Conservation (phyloP, 2,113 vertebrate species). For the Sebastes fasciatus region DNA sequence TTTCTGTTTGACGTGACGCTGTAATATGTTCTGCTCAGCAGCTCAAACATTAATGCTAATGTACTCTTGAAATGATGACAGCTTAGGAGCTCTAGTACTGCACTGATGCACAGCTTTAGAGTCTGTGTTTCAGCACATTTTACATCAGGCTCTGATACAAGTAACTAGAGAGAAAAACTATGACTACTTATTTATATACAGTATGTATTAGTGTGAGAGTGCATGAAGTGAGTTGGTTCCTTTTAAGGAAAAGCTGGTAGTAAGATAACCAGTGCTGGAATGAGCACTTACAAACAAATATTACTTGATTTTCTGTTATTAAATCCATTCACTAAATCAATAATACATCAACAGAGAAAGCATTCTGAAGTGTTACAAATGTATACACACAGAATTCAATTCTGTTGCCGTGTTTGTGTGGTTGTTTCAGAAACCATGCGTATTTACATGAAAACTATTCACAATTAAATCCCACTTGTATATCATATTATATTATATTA, state of each 20-base stretch:
- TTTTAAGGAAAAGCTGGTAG: background rate
- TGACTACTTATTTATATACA: background rate
- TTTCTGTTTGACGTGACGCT: background rate
- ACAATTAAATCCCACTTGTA: background rate
- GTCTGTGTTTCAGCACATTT: background rate
- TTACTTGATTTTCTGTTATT: background rate
- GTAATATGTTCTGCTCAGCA: background rate
- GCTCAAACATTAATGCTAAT: slow-evolving; percentile 2
- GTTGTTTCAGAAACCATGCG: background rate
- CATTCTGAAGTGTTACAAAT: background rate
- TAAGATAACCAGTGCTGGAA: too few relatives aligned
- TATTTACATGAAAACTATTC: background rate
- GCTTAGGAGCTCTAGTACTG: background rate
- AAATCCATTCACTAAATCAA: background rate
- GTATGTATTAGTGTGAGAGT: too few relatives aligned
- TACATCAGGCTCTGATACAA: background rate
- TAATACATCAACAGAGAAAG: background rate
- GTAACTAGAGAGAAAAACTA: background rate
- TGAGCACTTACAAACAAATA: too few relatives aligned
- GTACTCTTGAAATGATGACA: background rate
- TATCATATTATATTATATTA: too few relatives aligned
- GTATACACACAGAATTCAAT: background rate
- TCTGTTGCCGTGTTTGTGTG: background rate
- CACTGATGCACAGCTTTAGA: background rate
- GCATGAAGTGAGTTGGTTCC: background rate